Base-by-base conservation (phyloP, 2,113 vertebrate species). In the Hippotragus niger region DNA sequence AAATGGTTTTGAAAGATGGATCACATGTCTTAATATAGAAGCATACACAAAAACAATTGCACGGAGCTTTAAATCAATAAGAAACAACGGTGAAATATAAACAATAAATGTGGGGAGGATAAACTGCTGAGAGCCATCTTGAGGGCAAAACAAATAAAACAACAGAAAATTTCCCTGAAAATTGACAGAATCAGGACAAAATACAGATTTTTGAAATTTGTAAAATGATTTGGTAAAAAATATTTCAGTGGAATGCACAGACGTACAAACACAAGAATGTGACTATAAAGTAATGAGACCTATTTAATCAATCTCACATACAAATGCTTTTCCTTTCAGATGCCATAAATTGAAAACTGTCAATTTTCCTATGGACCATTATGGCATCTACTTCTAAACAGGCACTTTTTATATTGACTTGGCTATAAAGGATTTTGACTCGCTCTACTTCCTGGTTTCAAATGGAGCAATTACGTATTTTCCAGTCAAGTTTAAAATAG, bases 401-500 rank as follows among this genome's bases (percentile, higher is more conserved):
- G 55, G 27, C 60, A 47, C 52, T 85, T 76, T 62, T 71, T 87
- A 91, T 91, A 71, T 60, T 91, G 50, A 87, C 71, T 91, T 94
- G 88, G 27, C 71, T 91, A 29, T 47, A 91, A 94, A 88, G 50
- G 67, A 95, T 95, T 55, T 36, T 64, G 93, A 94, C 50, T 94
- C 62, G 40, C 19, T 92, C 58, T 95, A 64, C 74, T 92, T 96
- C 45, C 78, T 62, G 71, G 14, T 92, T 98, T 97, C 85, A 84
- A 95, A 86, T 43, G n/a, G 83, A 92, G 53, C 50, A 95, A 57
- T 71, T 93, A 96, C 90, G 45, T 82, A 58, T 88, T 98, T 97
- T 95, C 62, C 88, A 97, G 90, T 88, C 89, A 97, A 95, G 74
- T 85, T 97, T 82, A 96, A 97, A 98, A 97, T 88, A 96, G 94